Base-by-base conservation (phyloP, 2,888 invertebrate genomes). In the Cantharis flavilabris region DNA sequence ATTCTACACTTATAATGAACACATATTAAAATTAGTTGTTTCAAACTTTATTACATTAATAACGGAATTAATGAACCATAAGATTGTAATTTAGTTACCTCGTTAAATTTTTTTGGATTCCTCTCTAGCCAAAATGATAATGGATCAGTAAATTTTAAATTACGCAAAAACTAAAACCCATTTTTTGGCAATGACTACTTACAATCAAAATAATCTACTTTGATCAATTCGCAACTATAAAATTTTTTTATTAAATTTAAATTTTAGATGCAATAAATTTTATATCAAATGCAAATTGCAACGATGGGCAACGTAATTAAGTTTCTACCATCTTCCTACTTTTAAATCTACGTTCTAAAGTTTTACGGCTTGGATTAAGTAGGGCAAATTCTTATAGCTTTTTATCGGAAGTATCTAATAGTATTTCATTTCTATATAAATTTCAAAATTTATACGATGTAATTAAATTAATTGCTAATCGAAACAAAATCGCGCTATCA, bases 381-480 rank as follows among this genome's bases (percentile, higher is more conserved):
- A 33, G 20, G 20, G 23, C 9, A 26, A 20, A 18, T 26, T 67
- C 11, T 64, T 64, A 11, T 67, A 67, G 65, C 13, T 67, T 67
- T 67, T 20, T 23, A 67, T 23, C 16, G 65, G 13, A 13, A 23
- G 26, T 23, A 67, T 16, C 18, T 72, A 72, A 67, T 67, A 72
- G 73, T 69, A 62, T 69, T 49, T 63, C 69, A 73, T 73, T 73
- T 73, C 33, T 73, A 73, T 69, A 73, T 62, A 73, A 62, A 69
- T 73, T 69, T 69, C 9, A 28, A 62, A 73, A 73, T 69, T 73
- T 73, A 69, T 73, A 62, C 72, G 72, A 64, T 33, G 64, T 26
- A 76, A 78, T 78, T 76, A 76, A 73, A 71, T 80, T 76, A 78
- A 80, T 80, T 80, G 76, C 80, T 70, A 76, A 70, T 75, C 73